Evolutionary conservation across 1,140 invertebrate genomes (phyloP).

Genomic region (Anoplophora glabripennis): DNA sequence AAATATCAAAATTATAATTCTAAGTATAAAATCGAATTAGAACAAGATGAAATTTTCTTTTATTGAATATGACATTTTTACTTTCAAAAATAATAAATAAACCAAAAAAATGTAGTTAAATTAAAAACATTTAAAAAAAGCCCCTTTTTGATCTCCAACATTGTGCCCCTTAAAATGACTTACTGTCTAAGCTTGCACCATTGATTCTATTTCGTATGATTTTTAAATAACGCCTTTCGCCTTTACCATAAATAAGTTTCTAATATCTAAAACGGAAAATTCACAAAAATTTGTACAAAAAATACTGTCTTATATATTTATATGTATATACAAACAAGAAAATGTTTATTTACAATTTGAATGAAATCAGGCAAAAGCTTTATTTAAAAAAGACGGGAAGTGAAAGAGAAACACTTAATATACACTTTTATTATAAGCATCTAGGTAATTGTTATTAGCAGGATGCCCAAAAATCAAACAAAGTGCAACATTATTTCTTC

Average conservation of each 20-base stretch:
- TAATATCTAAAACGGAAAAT: constrained; percentile 30
- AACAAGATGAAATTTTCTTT: no score
- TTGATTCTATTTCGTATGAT: constrained; percentile 35
- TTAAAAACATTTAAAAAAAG: no score
- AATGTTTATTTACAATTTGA: constrained; percentile 31
- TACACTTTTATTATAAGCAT: background rate
- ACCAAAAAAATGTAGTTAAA: no score
- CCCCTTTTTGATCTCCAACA: background rate
- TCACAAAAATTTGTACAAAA: constrained; percentile 33
- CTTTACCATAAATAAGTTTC: constrained; percentile 28
- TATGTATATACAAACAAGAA: constrained; percentile 27
- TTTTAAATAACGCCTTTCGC: constrained; percentile 30
- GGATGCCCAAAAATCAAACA: no score
- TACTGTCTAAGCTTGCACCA: constrained; percentile 34
- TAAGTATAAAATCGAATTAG: no score
- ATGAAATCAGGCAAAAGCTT: constrained; percentile 8
- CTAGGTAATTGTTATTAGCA: no score
- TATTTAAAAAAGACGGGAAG: constrained; percentile 19
- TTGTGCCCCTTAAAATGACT: constrained; percentile 4
- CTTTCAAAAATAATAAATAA: no score
- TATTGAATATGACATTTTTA: no score
- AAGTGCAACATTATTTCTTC: no score
- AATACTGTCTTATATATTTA: constrained; percentile 28
- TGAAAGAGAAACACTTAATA: constrained; percentile 17
- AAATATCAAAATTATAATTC: background rate